Percentiles rank a stretch among this genome's conserved stretches.
phyloP scores from a whole-genome alignment of 2,113 vertebrate genomes.

The Sakesphorus luctuosus region DNA sequence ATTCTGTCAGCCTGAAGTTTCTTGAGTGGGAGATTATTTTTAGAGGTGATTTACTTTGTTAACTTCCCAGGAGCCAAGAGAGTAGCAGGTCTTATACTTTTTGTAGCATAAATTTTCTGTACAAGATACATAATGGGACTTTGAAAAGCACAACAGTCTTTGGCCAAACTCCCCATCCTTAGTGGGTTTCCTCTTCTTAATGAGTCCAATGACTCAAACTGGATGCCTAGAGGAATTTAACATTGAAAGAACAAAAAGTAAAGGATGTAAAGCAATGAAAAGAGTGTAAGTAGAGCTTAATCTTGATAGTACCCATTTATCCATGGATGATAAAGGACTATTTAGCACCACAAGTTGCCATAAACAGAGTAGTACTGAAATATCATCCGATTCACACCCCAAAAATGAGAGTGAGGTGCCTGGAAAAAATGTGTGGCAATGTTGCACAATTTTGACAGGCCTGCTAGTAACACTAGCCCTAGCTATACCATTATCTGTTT shows the following conservation, averaged over 20 bases:
- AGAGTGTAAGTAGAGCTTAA: background rate
- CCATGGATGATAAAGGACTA: background rate
- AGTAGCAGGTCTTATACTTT: background rate
- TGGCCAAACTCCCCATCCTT: background rate
- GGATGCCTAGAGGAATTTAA: background rate
- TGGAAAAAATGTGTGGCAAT: background rate
- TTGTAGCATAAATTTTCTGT: background rate
- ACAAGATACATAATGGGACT: background rate
- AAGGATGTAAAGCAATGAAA: background rate
- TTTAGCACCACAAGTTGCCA: background rate
- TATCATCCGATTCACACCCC: background rate
- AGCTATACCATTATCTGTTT: constrained; percentile 21
- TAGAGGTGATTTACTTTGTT: background rate
- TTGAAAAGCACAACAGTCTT: background rate
- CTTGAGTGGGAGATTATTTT: constrained; percentile 5
- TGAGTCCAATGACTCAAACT: background rate
- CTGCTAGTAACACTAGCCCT: background rate
- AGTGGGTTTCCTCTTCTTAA: background rate
- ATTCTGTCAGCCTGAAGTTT: background rate
- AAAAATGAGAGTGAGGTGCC: background rate
- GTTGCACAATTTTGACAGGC: background rate
- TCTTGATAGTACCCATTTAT: background rate
- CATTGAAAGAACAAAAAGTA: background rate
- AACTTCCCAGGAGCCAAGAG: background rate
- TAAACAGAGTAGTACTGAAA: background rate